Conservation (phyloP, 2,797 vertebrate species). For the Acrocephalus scirpaceus region DNA sequence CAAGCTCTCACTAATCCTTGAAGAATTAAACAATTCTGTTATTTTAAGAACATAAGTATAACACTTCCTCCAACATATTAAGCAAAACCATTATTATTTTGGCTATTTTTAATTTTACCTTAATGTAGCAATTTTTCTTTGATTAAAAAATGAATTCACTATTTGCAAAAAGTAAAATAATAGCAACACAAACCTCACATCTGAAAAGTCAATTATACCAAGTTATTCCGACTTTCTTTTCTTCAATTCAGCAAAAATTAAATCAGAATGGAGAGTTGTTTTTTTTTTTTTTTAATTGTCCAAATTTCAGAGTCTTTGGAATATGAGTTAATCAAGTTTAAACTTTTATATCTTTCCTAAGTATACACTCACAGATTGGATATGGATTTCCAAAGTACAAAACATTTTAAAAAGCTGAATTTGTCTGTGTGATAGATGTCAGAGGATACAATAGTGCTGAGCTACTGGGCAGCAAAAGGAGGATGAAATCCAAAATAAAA, state of each 20-base stretch:
- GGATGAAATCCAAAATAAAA: not conserved
- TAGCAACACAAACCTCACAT: not conserved
- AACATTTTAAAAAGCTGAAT: not conserved
- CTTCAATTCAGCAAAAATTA: not conserved
- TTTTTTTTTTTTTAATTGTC: not conserved
- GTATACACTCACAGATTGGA: not conserved
- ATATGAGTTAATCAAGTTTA: not conserved
- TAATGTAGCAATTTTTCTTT: not conserved
- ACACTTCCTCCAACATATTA: not conserved
- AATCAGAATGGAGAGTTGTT: not conserved
- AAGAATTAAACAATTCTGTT: not conserved
- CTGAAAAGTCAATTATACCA: not conserved
- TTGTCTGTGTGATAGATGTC: accelerated
- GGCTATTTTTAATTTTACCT: not conserved
- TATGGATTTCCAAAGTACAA: not conserved
- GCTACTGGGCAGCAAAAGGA: not conserved
- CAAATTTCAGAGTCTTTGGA: not conserved
- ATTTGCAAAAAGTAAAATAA: not conserved
- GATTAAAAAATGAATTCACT: not conserved
- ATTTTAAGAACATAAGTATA: not conserved
- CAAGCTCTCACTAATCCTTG: not conserved
- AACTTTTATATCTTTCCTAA: not conserved
- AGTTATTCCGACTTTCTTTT: not conserved
- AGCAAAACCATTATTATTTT: not conserved
- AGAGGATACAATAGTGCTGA: not conserved